These are phyloP conservation scores for Smittia aterrima DNA, from an alignment of 2,888 invertebrate genomes.

Conservation along the genomic window DNA sequence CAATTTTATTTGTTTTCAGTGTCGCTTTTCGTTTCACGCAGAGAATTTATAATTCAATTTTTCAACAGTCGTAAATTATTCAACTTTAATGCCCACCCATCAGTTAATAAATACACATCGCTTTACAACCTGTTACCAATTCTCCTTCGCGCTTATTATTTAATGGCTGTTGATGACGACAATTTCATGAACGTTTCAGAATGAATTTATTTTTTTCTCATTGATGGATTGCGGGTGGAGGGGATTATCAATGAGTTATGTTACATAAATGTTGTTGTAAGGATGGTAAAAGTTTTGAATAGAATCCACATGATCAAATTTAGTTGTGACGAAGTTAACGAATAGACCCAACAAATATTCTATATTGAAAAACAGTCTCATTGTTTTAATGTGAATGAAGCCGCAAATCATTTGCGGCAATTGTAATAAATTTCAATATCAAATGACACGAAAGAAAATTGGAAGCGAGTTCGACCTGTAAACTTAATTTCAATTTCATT, in stretches of 20 bases:
- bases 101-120: slow-evolving; percentile 32
- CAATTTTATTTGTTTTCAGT: slow-evolving; percentile 41
- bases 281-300: too few relatives aligned
- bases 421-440: slow-evolving; percentile 9
- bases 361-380: too few relatives aligned
- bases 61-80: slow-evolving; percentile 41
- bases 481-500: slow-evolving; percentile 27
- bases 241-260: too few relatives aligned
- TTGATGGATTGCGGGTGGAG: neutral
- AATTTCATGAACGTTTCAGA: neutral
- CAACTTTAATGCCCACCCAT: slow-evolving; percentile 36
- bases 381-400: neutral
- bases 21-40: slow-evolving; percentile 34
- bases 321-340: too few relatives aligned
- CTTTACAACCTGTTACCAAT: slow-evolving; percentile 37
- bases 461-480: slow-evolving; percentile 22
- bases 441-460: neutral
- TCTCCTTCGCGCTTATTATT: neutral
- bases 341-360: too few relatives aligned
- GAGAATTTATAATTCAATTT: slow-evolving; percentile 41
- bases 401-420: too few relatives aligned
- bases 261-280: too few relatives aligned
- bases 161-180: neutral
- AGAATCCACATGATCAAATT: too few relatives aligned
- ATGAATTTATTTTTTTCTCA: neutral